Base-by-base conservation (phyloP, 2,113 vertebrate species). In the Hippocampus guttulatus region DNA sequence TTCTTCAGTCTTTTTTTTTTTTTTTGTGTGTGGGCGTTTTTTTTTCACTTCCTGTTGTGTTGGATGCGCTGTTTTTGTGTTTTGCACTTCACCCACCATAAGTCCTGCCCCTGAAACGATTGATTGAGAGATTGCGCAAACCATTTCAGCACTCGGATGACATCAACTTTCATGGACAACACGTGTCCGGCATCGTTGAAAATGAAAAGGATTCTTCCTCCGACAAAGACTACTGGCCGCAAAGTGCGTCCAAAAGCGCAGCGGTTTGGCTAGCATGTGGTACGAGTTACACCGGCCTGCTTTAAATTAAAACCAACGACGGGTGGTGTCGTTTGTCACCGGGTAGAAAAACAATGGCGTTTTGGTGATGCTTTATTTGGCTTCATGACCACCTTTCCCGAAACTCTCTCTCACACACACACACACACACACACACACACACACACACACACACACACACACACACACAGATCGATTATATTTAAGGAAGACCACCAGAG, bases 301-400 rank as follows among this genome's bases (percentile, higher is more conserved):
- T 40, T 78, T 27, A 92, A 92, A 93, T 92, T 91, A 90, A 92
- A 92, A 92, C 90, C 88, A 92, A 93, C 87, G 90, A 92, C 84
- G 90, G 86, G 88, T 90, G 88, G 86, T 91, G 90, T 79, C 61
- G 75, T 62, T 77, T 52, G 51, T 71, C 79, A 43, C 63, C 75
- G 65, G 79, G 80, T 76, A 65, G 72, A 84, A 80, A 82, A 81
- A 72, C 58, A 69, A 72, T 84, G 82, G 82, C 74, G 51, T 89
- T 90, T 92, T 91, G 90, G 89, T 85, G 85, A 85, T 87, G 88
- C 73, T 87, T 60, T 60, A 89, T 89, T 92, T 75, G 78, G 86
- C 84, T 91, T 91, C 88, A 90, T 91, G 90, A 90, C 82, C 72
- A 41, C 65, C 30, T 33, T 33, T 33, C 30, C 30, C 30, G 30